These are phyloP conservation scores for Drosophila recens DNA, from an alignment of 2,888 invertebrate genomes.

Conservation along the genomic window DNA sequence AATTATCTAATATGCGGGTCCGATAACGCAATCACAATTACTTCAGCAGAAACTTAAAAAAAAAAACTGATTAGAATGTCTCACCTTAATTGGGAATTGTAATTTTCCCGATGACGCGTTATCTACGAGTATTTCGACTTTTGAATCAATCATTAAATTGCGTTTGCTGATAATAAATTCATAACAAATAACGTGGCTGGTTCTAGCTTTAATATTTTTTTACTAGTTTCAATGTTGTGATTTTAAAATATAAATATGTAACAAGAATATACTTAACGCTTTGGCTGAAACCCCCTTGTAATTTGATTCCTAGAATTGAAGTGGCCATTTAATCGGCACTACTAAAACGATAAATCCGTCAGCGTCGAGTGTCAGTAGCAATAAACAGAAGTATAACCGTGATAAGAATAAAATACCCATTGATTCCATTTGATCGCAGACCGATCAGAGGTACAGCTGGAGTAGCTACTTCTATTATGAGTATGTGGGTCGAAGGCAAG, in stretches of 20 bases:
- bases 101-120: neutral
- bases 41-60: neutral
- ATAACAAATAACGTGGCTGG: neutral
- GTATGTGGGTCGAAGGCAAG: constrained; percentile 43
- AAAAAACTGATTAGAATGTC: constrained; percentile 6
- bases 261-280: neutral
- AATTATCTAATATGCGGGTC: neutral
- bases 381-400: constrained; percentile 2
- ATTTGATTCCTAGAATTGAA: constrained; percentile 5
- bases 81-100: neutral
- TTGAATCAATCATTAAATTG: constrained; percentile 2
- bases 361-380: neutral
- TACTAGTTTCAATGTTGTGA: neutral
- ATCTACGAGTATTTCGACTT: neutral
- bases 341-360: constrained; percentile 11
- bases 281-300: neutral
- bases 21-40: constrained; percentile 15
- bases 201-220: neutral
- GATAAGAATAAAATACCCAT: constrained; percentile 20
- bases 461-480: constrained; percentile 21
- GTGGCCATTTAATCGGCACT: neutral
- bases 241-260: neutral
- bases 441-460: constrained; percentile 20
- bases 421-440: constrained; percentile 8
- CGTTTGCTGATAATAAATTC: neutral